Evolutionary conservation across 2,797 vertebrate species (phyloP).

Genomic region (Epinephelus awoara): DNA sequence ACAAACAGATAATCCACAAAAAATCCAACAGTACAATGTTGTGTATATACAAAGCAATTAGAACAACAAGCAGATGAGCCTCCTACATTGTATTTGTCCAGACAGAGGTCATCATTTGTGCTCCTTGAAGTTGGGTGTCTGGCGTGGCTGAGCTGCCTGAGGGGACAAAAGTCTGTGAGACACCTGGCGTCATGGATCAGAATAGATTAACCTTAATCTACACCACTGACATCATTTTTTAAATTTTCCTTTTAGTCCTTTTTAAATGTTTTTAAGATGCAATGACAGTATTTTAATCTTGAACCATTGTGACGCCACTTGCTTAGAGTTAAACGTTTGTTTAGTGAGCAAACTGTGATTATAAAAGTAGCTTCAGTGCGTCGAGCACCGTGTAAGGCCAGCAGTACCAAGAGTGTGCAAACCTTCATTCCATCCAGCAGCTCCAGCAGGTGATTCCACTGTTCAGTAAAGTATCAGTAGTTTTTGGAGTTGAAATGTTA

Average conservation of each 20-base stretch:
- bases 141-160: neutral
- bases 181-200: slow-evolving; percentile 27
- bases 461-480: slow-evolving; percentile 45
- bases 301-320: slow-evolving; percentile 51
- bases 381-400: slow-evolving; percentile 31
- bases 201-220: slow-evolving; percentile 14
- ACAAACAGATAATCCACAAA: slow-evolving; percentile 33
- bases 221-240: slow-evolving; percentile 22
- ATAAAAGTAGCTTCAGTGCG: slow-evolving; percentile 44
- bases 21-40: slow-evolving; percentile 55
- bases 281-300: slow-evolving; percentile 57
- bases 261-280: slow-evolving; percentile 25
- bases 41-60: slow-evolving; percentile 24
- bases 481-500: slow-evolving; percentile 61
- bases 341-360: slow-evolving; percentile 66
- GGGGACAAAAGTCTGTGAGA: slow-evolving; percentile 17
- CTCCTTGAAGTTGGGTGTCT: slow-evolving; percentile 29
- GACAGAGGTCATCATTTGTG: slow-evolving; percentile 23
- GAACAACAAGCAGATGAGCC: slow-evolving; percentile 55
- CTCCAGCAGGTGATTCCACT: slow-evolving; percentile 35
- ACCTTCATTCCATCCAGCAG: slow-evolving; percentile 57
- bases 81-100: slow-evolving; percentile 20
- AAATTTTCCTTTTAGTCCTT: slow-evolving; percentile 32
- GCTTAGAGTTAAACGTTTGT: slow-evolving; percentile 54
- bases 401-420: slow-evolving; percentile 34